A percentile compares a stretch with the other conserved stretches of the same genome.
Evolutionary conservation across 2,888 invertebrate species (phyloP).

Genomic region (Cataglyphis livida): DNA sequence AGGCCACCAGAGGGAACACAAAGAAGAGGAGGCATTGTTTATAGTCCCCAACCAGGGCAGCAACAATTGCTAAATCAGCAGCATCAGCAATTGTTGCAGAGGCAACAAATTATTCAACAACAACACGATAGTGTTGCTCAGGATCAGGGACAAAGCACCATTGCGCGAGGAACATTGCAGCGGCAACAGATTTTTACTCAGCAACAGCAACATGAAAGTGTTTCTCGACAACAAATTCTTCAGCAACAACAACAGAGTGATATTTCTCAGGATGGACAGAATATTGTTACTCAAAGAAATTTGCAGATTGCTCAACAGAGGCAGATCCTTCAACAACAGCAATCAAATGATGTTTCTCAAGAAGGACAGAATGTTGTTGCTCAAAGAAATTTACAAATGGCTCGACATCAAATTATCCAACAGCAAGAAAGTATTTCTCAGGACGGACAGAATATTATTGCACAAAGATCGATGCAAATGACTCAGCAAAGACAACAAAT

Average conservation of each 20-base stretch:
- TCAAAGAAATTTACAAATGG: conserved; percentile 72
- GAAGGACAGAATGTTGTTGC: conserved; percentile 75
- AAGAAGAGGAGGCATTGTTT: conserved; percentile 82
- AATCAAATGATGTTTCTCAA: conserved; percentile 80
- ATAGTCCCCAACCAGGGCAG: conserved; percentile 82
- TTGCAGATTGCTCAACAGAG: conserved; percentile 66
- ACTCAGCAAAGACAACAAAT: conserved; percentile 84
- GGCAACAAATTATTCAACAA: conserved; percentile 86
- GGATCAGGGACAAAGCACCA: conserved; percentile 68
- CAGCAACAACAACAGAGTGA: conserved; percentile 82
- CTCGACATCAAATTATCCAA: conserved; percentile 53
- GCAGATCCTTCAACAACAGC: conserved; percentile 76
- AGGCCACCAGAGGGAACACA: conserved; percentile 84
- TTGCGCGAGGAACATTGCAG: conserved; percentile 74
- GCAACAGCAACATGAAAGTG: conserved; percentile 7
- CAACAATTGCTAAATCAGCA: conserved; percentile 81
- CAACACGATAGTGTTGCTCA: conserved; percentile 80
- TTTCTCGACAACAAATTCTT: conserved; percentile 68
- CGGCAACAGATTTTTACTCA: conserved; percentile 65
- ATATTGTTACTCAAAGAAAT: conserved; percentile 74
- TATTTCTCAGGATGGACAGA: conserved; percentile 74
- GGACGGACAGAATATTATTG: conserved; percentile 35
- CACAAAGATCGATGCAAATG: conserved; percentile 84
- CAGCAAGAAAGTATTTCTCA: conserved; percentile 83
- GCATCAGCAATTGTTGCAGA: conserved; percentile 86